These are phyloP conservation scores for Rhingia campestris DNA, from an alignment of 2,888 invertebrate genomes.

Conservation along the genomic window DNA sequence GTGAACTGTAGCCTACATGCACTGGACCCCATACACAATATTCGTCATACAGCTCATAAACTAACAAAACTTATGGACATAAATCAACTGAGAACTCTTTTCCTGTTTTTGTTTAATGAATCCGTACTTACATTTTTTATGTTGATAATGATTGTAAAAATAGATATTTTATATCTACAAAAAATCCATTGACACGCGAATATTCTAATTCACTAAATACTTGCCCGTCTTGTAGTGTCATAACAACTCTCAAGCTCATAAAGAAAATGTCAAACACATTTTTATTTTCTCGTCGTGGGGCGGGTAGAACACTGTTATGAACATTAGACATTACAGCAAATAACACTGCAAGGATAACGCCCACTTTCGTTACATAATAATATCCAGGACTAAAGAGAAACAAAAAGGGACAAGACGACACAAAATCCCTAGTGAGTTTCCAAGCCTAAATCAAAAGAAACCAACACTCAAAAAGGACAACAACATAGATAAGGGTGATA, in stretches of 20 bases:
- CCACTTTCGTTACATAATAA: conserved; percentile 62
- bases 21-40: no score
- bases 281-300: conserved; percentile 11
- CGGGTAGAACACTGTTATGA: conserved; percentile 47
- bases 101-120: no score
- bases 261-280: conserved; percentile 40
- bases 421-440: conserved; percentile 28
- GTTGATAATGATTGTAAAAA: no score
- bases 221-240: conserved; percentile 29
- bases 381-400: conserved; percentile 43
- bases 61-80: no score
- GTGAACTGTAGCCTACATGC: no score
- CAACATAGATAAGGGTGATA: conserved; percentile 61
- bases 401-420: conserved; percentile 14
- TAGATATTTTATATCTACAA: no score
- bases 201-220: conserved; percentile 29
- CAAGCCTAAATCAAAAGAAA: conserved; percentile 55
- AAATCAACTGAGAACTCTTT: no score
- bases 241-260: conserved; percentile 42
- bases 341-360: conserved; percentile 61
- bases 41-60: no score
- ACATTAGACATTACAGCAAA: conserved; percentile 63
- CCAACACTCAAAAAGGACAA: conserved; percentile 41
- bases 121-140: no score
- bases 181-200: neutral